A percentile compares a stretch with the other conserved stretches of the same genome.
Evolutionary conservation across 2,113 vertebrate species (phyloP).

Genomic region (Cyanoderma ruficeps): DNA sequence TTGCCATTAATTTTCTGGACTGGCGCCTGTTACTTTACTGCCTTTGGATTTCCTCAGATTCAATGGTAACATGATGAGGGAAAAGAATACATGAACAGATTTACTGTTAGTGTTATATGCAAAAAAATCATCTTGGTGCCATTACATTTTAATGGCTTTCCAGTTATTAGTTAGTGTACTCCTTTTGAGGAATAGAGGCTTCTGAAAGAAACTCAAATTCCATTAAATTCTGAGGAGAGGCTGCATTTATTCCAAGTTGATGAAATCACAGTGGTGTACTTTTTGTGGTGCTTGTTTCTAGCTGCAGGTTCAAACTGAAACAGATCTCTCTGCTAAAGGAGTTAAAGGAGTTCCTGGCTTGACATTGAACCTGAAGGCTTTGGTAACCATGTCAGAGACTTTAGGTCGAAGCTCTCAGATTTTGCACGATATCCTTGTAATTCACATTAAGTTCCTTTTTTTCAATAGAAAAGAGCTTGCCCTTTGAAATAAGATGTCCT

Average conservation of each 20-base stretch:
- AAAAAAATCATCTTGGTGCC: neutral
- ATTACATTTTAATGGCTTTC: neutral
- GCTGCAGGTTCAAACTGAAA: neutral
- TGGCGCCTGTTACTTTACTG: neutral
- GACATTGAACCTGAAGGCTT: neutral
- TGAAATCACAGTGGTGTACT: neutral
- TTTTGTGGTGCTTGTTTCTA: neutral
- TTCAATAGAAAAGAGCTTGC: neutral
- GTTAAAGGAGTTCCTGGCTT: neutral
- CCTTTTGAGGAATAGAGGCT: neutral
- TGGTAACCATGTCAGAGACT: neutral
- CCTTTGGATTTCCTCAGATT: neutral
- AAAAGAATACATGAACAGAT: fast-evolving
- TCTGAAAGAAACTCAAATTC: neutral
- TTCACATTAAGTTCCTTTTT: neutral
- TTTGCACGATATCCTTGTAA: neutral
- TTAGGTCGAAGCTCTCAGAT: neutral
- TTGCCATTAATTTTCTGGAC: neutral
- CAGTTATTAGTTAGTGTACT: neutral
- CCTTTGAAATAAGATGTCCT: neutral
- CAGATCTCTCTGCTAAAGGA: neutral
- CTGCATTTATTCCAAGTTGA: neutral
- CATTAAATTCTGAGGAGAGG: neutral
- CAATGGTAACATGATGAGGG: neutral
- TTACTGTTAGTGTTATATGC: neutral